Evolutionary conservation across 1,140 invertebrate genomes (phyloP).

Genomic region (Trichonephila inaurata): DNA sequence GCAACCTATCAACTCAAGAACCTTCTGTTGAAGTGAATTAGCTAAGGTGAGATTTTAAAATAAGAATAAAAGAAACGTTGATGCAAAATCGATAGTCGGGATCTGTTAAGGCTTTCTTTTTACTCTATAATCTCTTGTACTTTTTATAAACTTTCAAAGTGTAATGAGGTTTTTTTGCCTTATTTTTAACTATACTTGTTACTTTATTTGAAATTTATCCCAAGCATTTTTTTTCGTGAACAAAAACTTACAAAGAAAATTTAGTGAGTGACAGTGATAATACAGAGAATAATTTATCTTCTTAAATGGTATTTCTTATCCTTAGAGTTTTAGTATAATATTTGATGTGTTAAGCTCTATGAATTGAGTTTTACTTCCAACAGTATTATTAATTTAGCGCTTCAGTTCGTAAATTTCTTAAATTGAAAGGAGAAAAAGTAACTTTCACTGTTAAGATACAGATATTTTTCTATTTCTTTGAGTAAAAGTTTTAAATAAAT

Average conservation of each 20-base stretch:
- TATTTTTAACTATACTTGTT: background rate
- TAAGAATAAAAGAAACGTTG: slow-evolving; percentile 5
- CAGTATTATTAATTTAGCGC: no score
- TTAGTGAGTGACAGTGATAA: background rate
- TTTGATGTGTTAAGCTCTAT: no score
- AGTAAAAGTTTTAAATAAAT: no score
- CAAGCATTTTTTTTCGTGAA: background rate
- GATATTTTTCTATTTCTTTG: no score
- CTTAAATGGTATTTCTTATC: background rate
- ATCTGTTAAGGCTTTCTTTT: background rate
- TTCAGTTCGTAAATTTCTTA: no score
- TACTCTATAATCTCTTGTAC: background rate
- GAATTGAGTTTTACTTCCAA: no score
- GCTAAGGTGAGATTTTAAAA: slow-evolving; percentile 2
- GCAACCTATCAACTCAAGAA: background rate
- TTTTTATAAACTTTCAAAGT: background rate
- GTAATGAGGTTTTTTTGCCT: background rate
- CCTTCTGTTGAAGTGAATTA: background rate
- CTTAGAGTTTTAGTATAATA: no score
- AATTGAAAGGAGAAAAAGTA: no score
- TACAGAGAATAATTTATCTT: background rate
- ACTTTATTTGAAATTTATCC: background rate
- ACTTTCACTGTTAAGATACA: no score
- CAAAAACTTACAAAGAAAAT: background rate
- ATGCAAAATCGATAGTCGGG: slow-evolving; percentile 31